Evolutionary conservation across 2,113 vertebrate species (phyloP).

Genomic region (Tragelaphus scriptus): DNA sequence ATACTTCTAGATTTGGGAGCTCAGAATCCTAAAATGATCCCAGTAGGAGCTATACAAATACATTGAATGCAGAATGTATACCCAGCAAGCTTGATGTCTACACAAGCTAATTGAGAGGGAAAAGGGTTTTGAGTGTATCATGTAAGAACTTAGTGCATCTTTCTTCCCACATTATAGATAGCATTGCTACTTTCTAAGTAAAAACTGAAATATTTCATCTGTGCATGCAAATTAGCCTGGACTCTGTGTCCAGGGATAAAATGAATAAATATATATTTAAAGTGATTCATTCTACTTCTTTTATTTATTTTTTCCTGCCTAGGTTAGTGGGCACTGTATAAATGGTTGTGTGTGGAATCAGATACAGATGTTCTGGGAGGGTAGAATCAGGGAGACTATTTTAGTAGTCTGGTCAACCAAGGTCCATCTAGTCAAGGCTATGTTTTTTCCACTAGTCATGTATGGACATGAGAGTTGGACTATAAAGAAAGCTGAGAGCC

Average conservation of each 20-base stretch:
- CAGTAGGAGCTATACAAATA: conserved; percentile 14
- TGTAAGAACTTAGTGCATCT: neutral
- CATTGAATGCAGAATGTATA: neutral
- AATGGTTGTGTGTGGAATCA: neutral
- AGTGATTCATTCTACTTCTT: neutral
- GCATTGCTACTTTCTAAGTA: conserved; percentile 29
- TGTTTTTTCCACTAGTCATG: neutral
- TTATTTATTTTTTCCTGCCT: neutral
- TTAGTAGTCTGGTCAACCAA: neutral
- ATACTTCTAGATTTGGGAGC: neutral
- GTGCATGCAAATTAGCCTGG: conserved; percentile 2
- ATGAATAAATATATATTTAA: conserved; percentile 2
- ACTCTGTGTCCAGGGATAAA: neutral
- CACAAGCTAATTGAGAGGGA: neutral
- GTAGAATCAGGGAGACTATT: too few species aligned
- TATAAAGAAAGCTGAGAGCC: fast-evolving
- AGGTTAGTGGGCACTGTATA: neutral
- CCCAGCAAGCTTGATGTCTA: neutral
- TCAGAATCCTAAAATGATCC: conserved; percentile 14
- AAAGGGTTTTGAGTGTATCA: neutral
- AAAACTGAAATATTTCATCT: neutral
- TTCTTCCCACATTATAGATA: neutral
- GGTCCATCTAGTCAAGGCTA: neutral
- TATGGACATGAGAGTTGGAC: neutral
- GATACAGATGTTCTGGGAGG: neutral